Conservation (phyloP, 2,113 vertebrate genomes). For the Rhinopomastus cyanomelas region DNA sequence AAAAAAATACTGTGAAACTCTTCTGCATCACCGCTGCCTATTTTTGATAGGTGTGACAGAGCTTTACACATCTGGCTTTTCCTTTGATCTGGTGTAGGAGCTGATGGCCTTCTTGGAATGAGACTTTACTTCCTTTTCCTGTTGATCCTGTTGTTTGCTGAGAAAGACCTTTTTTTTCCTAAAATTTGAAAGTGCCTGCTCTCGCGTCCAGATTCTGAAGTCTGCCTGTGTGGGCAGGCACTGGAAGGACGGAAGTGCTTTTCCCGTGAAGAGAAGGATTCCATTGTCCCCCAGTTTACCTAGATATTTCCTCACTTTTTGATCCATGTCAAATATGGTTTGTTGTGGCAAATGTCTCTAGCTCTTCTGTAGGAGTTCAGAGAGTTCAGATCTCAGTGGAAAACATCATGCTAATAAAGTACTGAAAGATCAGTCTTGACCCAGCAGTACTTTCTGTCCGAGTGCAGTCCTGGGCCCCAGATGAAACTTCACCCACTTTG, state of each 20-base stretch:
- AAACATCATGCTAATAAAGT: not conserved
- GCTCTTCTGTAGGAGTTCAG: not conserved
- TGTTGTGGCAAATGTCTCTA: not conserved
- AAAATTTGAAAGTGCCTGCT: not conserved
- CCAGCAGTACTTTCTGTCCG: not conserved
- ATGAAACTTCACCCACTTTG: not conserved
- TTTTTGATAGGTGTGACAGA: not conserved
- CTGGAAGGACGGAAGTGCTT: not conserved
- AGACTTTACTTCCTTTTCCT: not conserved
- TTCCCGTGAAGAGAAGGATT: not conserved
- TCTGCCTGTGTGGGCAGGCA: not conserved
- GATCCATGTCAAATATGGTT: not conserved
- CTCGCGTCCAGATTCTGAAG: not conserved
- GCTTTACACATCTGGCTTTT: not conserved
- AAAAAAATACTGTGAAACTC: not conserved
- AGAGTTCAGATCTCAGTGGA: not conserved
- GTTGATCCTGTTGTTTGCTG: not conserved
- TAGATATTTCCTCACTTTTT: not conserved
- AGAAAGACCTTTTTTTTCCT: not conserved
- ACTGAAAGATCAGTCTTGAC: not conserved
- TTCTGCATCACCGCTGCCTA: not conserved
- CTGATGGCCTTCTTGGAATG: not conserved
- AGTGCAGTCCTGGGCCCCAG: not conserved
- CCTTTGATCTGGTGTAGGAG: not conserved
- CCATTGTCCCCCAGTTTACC: not conserved